These are phyloP conservation scores for Sebastes nivosus DNA, from an alignment of 2,797 vertebrate species.

Conservation along the genomic window DNA sequence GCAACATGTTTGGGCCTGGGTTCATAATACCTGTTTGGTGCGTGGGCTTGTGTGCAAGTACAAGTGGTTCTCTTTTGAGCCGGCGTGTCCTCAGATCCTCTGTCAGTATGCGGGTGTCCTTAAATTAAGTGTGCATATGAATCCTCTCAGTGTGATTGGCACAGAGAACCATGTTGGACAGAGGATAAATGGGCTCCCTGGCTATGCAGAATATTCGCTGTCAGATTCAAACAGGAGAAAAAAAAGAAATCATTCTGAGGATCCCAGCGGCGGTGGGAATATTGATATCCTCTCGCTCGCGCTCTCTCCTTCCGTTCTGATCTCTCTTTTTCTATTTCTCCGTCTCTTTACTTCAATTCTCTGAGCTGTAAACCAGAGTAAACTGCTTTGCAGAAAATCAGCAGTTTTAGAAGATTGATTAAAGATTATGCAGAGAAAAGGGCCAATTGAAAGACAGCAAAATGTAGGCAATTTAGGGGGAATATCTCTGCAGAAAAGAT, in stretches of 20 bases:
- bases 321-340: slow-evolving; percentile 37
- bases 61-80: slow-evolving; percentile 49
- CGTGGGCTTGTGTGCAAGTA: slow-evolving; percentile 2
- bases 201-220: slow-evolving; percentile 52
- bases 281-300: slow-evolving; percentile 57
- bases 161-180: slow-evolving; percentile 49
- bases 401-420: slow-evolving; percentile 68
- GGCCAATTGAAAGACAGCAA: slow-evolving; percentile 57
- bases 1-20: slow-evolving; percentile 43
- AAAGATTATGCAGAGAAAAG: slow-evolving; percentile 62
- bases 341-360: neutral
- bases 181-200: slow-evolving; percentile 59
- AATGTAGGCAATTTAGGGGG: slow-evolving; percentile 52
- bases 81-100: slow-evolving; percentile 42
- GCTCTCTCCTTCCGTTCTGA: slow-evolving; percentile 34
- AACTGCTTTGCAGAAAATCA: slow-evolving; percentile 51
- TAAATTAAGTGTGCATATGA: slow-evolving; percentile 38
- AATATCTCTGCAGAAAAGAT: slow-evolving; percentile 44
- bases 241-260: slow-evolving; percentile 43
- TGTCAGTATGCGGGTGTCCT: slow-evolving; percentile 13
- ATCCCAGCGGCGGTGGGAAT: slow-evolving; percentile 61
- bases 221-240: slow-evolving; percentile 43
- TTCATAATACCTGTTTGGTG: slow-evolving; percentile 49
- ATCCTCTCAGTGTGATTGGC: slow-evolving; percentile 59
- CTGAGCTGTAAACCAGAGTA: slow-evolving; percentile 40